A percentile compares a stretch with the other conserved stretches of the same genome.
phyloP scores from a whole-genome alignment of 2,888 invertebrate species.

The Volucella zonaria region DNA sequence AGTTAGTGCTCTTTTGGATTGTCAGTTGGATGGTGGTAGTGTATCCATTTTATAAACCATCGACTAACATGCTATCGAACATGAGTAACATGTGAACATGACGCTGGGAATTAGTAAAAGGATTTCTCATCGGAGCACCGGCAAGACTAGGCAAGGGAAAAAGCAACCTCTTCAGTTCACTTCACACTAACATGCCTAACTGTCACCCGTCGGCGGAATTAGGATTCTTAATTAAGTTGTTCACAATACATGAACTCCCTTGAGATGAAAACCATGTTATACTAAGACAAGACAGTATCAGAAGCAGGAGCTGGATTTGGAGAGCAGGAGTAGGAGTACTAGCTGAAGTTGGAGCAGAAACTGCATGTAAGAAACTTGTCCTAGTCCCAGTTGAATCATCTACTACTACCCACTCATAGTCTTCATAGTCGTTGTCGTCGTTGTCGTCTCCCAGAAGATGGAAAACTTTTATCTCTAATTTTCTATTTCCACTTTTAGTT shows the following conservation, averaged over 20 bases:
- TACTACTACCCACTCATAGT: conserved; percentile 18
- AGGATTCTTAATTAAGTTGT: conserved; percentile 75
- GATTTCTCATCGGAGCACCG: conserved; percentile 42
- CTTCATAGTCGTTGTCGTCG: conserved; percentile 9
- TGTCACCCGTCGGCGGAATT: conserved; percentile 75
- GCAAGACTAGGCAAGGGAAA: not conserved
- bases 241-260: conserved; percentile 73
- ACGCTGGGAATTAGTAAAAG: conserved; percentile 67
- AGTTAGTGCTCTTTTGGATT: conserved; percentile 31
- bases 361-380: conserved; percentile 71
- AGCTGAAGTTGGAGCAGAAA: conserved; percentile 9
- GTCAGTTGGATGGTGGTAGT: conserved; percentile 36
- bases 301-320: not conserved
- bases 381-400: conserved; percentile 4
- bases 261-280: conserved; percentile 68
- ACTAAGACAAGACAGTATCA: conserved; percentile 23
- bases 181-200: conserved; percentile 67
- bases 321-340: too few species aligned
- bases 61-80: conserved; percentile 70
- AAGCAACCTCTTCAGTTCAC: not conserved
- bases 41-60: conserved; percentile 47
- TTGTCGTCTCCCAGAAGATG: conserved; percentile 46
- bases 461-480: conserved; percentile 74
- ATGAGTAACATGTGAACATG: conserved; percentile 66
- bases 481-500: conserved; percentile 73